These are phyloP conservation scores for Diadophis punctatus DNA, from an alignment of 2,113 vertebrate genomes.

Conservation along the genomic window DNA sequence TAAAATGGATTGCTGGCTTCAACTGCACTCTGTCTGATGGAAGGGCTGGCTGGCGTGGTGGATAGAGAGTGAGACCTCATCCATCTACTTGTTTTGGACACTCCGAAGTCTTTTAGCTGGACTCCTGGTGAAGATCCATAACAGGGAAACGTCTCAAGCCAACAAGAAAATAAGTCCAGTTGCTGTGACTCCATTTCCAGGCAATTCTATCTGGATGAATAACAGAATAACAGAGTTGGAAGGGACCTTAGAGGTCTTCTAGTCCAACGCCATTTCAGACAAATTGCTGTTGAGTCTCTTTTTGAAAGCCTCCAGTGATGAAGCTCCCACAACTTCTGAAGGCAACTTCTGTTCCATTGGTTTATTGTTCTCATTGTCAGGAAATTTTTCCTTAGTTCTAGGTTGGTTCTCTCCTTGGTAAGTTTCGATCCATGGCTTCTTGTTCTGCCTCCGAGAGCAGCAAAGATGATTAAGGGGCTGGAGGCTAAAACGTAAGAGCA, in stretches of 20 bases:
- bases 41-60: not conserved
- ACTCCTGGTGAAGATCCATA: not conserved
- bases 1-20: constrained; percentile 55
- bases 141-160: not conserved
- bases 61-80: not conserved
- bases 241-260: not conserved
- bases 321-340: not conserved
- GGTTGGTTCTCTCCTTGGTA: not conserved
- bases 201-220: not conserved
- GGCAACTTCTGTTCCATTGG: not conserved
- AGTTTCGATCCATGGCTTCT: not conserved
- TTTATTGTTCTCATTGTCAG: not conserved
- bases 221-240: not conserved
- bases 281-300: not conserved
- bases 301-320: not conserved
- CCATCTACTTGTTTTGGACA: not conserved
- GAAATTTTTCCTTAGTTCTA: not conserved
- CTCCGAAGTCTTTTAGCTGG: not conserved
- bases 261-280: not conserved
- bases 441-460: not conserved
- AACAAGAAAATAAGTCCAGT: not conserved
- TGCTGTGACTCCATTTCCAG: not conserved
- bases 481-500: not conserved
- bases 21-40: constrained; percentile 38
- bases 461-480: not conserved